A percentile compares a stretch with the other conserved stretches of the same genome.
Evolutionary conservation across 2,888 invertebrate species (phyloP).

Genomic region (Drosophila mulleri): DNA sequence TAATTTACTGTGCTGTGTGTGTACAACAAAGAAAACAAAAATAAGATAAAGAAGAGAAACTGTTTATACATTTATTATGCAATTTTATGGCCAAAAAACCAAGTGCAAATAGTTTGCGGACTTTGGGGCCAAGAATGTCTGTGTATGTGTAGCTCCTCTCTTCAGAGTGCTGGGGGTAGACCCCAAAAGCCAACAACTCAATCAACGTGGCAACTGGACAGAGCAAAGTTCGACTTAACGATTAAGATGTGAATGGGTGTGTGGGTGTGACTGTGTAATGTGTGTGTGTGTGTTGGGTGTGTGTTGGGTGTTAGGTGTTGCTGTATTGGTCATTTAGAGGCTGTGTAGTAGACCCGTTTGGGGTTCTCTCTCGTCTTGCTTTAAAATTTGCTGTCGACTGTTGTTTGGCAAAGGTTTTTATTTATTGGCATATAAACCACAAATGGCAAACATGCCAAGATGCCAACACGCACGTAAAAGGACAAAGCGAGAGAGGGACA

Average conservation of each 20-base stretch:
- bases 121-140: constrained; percentile 27
- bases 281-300: constrained; percentile 19
- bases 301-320: constrained; percentile 21
- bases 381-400: constrained; percentile 67
- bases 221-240: constrained; percentile 61
- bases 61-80: constrained; percentile 68
- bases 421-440: constrained; percentile 77
- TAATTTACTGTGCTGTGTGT: constrained; percentile 53
- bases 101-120: constrained; percentile 74
- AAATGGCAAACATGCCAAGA: constrained; percentile 70
- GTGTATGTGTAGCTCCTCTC: background rate
- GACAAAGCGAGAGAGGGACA: background rate
- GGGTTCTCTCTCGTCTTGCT: constrained; percentile 34
- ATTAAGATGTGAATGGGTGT: constrained; percentile 44
- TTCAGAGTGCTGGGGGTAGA: constrained; percentile 3
- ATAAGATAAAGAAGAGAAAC: constrained; percentile 23
- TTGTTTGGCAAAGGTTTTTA: constrained; percentile 67
- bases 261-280: too few relatives aligned
- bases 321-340: constrained; percentile 60
- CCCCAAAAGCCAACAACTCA: constrained; percentile 67
- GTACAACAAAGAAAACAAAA: constrained; percentile 12
- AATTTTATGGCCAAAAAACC: constrained; percentile 72
- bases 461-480: constrained; percentile 52
- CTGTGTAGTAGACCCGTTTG: constrained; percentile 29
- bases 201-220: constrained; percentile 58